A percentile compares a stretch with the other conserved stretches of the same genome.
Conservation (phyloP, 2,888 invertebrate species). For the Eristalis pertinax region DNA sequence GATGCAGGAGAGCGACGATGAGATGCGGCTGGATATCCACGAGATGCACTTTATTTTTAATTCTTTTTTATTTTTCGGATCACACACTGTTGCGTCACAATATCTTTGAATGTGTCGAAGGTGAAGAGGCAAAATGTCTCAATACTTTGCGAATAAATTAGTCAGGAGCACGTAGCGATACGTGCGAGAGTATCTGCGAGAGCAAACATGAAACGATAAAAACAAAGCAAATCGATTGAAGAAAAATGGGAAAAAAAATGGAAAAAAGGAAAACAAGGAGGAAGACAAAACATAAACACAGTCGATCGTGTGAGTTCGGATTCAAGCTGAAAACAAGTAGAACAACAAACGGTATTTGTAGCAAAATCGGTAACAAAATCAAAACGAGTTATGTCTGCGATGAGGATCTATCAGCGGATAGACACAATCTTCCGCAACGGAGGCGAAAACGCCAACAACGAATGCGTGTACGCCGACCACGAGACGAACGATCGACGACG, state of each 20-base stretch:
- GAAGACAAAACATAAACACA: slow-evolving; percentile 6
- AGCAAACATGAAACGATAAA: neutral
- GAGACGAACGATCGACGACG: neutral
- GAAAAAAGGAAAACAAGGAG: neutral
- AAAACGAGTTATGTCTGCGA: slow-evolving; percentile 66
- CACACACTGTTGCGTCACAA: slow-evolving; percentile 34
- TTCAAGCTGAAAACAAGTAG: slow-evolving; percentile 56
- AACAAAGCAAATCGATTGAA: neutral
- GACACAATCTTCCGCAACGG: slow-evolving; percentile 2
- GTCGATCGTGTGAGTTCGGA: slow-evolving; percentile 44
- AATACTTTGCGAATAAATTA: slow-evolving; percentile 34
- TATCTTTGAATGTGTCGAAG: slow-evolving; percentile 2
- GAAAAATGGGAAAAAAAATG: slow-evolving; percentile 2
- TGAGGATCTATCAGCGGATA: slow-evolving; percentile 48
- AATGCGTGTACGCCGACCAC: neutral
- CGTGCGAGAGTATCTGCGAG: neutral
- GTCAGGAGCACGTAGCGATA: slow-evolving; percentile 38
- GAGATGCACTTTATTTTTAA: slow-evolving; percentile 1
- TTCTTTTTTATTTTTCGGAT: neutral
- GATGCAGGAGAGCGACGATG: neutral
- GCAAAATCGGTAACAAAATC: slow-evolving; percentile 72
- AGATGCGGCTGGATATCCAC: neutral
- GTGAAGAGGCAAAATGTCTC: slow-evolving; percentile 24
- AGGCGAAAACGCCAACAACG: neutral
- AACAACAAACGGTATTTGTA: slow-evolving; percentile 72